Evolutionary conservation across 2,113 vertebrate genomes (phyloP), one percentile per base, ranked within the genome.

Genomic region (Grammomys surdaster): DNA sequence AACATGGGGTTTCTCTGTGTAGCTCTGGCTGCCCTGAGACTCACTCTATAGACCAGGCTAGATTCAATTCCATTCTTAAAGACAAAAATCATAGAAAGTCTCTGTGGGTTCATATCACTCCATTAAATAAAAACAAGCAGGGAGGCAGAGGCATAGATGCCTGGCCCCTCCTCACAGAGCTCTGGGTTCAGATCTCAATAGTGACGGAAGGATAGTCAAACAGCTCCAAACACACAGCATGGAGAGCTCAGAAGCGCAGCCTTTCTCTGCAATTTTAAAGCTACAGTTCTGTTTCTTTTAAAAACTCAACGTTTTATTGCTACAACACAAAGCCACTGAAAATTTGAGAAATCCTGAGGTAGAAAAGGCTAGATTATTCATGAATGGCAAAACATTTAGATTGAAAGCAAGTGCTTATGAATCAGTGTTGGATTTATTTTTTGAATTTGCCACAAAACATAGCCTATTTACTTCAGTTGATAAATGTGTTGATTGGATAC

Each of bases 71-170:
- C 9, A 96, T 63, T 89, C 46, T 20, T 26, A 90, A 94, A 86
- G 40, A 40, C 3, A 92, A 96, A 96, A 72, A 92, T 22, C 67
- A 88, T 12, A 76, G 33, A 69, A 93, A 82, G 82, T 78, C 70
- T 78, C 84, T 56, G 72, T 96, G 17, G 43, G n/a, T 54, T 4
- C 33, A 56, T 63, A 80, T 11, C 65, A 60, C 69, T 80, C 22
- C 22, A 56, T 67, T 84, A 87, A 95, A 60, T 63, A 91, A 22
- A 82, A 94, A 70, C 28, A 81, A 90, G 73, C 10, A 10, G 9
- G 2, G 33, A 22, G 20, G 11, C 16, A 19, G 19, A 20, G 31
- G 33, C 22, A 72, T 4, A 63, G 31, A 36, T 9, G 2, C 40
- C 17, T 85, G 54, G 54, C 40, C 46, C 36, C 26, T 40, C 40